A percentile compares a stretch with the other conserved stretches of the same genome.
phyloP scores from a whole-genome alignment of 2,888 invertebrate species.

The Dynastes tityus region DNA sequence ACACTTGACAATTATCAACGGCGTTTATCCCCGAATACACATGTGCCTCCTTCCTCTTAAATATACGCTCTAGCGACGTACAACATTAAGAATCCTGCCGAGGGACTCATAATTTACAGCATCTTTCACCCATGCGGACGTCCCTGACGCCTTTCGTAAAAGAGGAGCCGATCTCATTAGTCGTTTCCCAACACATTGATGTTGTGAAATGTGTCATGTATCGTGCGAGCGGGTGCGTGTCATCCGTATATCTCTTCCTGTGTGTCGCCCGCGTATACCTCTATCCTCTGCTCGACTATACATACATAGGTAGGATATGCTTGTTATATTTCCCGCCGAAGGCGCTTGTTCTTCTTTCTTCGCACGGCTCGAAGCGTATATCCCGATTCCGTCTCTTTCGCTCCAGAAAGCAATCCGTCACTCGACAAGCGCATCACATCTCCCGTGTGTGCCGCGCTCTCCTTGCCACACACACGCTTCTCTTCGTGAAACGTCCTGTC shows the following conservation, averaged over 20 bases:
- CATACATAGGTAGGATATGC: slow-evolving; percentile 30
- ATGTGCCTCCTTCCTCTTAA: slow-evolving; percentile 11
- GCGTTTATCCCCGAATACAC: slow-evolving; percentile 22
- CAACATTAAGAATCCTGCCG: slow-evolving; percentile 2
- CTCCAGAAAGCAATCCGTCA: slow-evolving; percentile 69
- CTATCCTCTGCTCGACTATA: slow-evolving; percentile 54
- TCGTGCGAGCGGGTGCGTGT: slow-evolving; percentile 58
- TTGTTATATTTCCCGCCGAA: not conserved
- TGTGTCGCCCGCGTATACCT: not conserved
- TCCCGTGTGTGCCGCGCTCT: slow-evolving; percentile 56
- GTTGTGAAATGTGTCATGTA: slow-evolving; percentile 70
- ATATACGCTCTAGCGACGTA: not conserved
- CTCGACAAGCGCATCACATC: slow-evolving; percentile 69
- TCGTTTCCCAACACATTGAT: slow-evolving; percentile 69
- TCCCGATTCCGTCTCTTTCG: slow-evolving; percentile 28
- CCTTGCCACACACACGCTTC: slow-evolving; percentile 69
- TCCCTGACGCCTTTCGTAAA: slow-evolving; percentile 36
- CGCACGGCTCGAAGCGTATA: not conserved
- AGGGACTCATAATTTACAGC: slow-evolving; percentile 29
- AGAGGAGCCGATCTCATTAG: slow-evolving; percentile 65
- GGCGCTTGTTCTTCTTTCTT: not conserved
- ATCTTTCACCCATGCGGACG: slow-evolving; percentile 38
- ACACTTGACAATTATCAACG: slow-evolving; percentile 22
- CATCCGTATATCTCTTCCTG: slow-evolving; percentile 57
- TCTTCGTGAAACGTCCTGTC: slow-evolving; percentile 72